Evolutionary conservation across 1,140 invertebrate genomes (phyloP).

Genomic region (Pachypsylla venusta): DNA sequence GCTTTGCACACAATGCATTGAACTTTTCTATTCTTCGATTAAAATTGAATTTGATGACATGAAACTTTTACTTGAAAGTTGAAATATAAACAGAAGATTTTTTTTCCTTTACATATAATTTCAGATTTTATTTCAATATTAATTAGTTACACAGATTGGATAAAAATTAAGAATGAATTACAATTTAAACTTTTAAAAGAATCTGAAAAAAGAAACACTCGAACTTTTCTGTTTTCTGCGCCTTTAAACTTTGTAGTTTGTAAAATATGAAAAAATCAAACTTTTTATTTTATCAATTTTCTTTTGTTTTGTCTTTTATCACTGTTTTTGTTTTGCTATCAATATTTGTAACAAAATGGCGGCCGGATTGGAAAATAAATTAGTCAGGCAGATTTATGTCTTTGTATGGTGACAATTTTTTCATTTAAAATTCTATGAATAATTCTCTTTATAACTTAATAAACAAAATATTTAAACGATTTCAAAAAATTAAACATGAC

Average conservation of each 20-base stretch:
- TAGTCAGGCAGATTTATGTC: too few relatives aligned
- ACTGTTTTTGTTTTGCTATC: slow-evolving; percentile 7
- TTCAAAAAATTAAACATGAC: too few relatives aligned
- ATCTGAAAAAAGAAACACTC: background rate
- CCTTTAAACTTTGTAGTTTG: background rate
- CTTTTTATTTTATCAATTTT: background rate
- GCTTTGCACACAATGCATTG: background rate
- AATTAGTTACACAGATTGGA: background rate
- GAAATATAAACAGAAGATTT: too few relatives aligned
- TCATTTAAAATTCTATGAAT: too few relatives aligned
- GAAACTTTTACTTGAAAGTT: background rate
- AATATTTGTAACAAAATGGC: slow-evolving; percentile 7
- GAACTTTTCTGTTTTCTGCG: too few relatives aligned
- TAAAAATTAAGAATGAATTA: background rate
- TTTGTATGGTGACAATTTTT: too few relatives aligned
- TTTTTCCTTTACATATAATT: background rate
- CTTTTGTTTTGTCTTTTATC: background rate
- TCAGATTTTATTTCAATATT: background rate
- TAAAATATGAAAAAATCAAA: background rate
- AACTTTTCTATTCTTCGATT: slow-evolving; percentile 5
- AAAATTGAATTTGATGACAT: background rate
- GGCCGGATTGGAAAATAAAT: too few relatives aligned
- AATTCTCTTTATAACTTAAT: too few relatives aligned
- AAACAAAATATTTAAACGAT: too few relatives aligned
- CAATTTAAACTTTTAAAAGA: background rate